A percentile compares a stretch with the other conserved stretches of the same genome.
Evolutionary conservation across 2,797 vertebrate genomes (phyloP).

Genomic region (Enteromius thamalakanensis): DNA sequence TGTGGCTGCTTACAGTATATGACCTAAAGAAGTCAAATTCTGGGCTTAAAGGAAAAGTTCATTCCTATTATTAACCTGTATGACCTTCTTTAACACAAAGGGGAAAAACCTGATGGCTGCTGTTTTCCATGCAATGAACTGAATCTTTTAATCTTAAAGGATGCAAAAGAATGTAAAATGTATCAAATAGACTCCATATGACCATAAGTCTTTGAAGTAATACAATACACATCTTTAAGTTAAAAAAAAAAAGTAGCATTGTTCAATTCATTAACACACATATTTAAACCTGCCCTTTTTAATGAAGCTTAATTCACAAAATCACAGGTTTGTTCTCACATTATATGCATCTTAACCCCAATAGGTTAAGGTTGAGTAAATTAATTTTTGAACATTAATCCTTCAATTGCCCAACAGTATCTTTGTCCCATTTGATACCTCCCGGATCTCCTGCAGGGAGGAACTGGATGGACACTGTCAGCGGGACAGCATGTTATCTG

Average conservation of each 20-base stretch:
- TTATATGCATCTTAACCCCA: neutral
- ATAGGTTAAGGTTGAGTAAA: neutral
- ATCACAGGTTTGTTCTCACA: neutral
- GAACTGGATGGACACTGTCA: conserved; percentile 31
- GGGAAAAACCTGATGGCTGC: neutral
- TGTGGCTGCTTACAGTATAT: neutral
- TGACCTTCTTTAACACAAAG: neutral
- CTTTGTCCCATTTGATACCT: conserved; percentile 28
- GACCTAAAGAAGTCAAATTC: neutral
- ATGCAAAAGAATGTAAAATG: neutral
- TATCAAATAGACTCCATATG: neutral
- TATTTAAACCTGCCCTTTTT: neutral
- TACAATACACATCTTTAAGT: neutral
- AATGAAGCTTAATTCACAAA: neutral
- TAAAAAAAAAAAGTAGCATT: neutral
- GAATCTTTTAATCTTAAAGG: neutral
- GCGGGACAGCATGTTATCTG: conserved; percentile 47
- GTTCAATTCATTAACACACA: neutral
- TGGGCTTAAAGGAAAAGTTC: neutral
- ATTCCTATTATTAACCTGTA: neutral
- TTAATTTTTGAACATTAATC: neutral
- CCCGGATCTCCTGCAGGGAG: conserved; percentile 32
- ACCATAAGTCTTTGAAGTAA: neutral
- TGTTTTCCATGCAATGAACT: neutral
- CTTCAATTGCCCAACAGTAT: conserved; percentile 33